phyloP scores from a whole-genome alignment of 1,140 invertebrate genomes.

The Sinella curviseta region DNA sequence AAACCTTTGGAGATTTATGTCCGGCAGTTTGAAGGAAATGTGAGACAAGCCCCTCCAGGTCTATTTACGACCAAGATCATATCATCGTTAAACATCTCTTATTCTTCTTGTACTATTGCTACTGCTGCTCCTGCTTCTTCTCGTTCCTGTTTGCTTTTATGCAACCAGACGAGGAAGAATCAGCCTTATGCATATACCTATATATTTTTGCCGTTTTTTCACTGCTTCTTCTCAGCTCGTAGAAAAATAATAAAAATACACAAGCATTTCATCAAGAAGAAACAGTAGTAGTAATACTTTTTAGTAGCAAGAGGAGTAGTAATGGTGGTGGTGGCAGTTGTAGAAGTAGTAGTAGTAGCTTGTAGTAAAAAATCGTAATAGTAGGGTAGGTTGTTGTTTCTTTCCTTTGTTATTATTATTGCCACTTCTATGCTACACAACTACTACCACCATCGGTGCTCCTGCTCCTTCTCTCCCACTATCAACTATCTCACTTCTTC shows the following conservation, averaged over 20 bases:
- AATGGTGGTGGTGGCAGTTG: background rate
- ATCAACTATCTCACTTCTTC: background rate
- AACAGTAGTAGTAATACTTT: background rate
- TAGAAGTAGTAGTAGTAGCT: background rate
- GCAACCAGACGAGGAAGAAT: background rate
- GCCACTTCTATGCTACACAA: background rate
- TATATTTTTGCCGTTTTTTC: background rate
- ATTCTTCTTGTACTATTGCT: background rate
- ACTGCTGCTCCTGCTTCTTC: background rate
- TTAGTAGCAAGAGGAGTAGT: background rate
- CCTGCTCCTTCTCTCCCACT: background rate
- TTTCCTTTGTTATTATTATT: background rate
- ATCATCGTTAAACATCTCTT: constrained; percentile 16
- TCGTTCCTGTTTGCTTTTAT: too few relatives aligned
- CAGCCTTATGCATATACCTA: background rate
- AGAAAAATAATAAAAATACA: constrained; percentile 12
- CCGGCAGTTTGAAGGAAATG: constrained; percentile 42
- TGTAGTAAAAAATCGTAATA: constrained; percentile 13
- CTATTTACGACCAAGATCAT: constrained; percentile 16
- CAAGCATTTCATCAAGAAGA: constrained; percentile 4
- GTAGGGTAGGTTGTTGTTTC: constrained; percentile 16
- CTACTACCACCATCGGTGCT: background rate
- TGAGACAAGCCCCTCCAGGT: constrained; percentile 31
- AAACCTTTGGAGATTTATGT: constrained; percentile 19
- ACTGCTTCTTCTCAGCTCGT: constrained; percentile 11